Percentiles rank a stretch among this genome's conserved stretches.
Evolutionary conservation across 1,140 invertebrate genomes (phyloP).

Genomic region (Theocolax elegans): DNA sequence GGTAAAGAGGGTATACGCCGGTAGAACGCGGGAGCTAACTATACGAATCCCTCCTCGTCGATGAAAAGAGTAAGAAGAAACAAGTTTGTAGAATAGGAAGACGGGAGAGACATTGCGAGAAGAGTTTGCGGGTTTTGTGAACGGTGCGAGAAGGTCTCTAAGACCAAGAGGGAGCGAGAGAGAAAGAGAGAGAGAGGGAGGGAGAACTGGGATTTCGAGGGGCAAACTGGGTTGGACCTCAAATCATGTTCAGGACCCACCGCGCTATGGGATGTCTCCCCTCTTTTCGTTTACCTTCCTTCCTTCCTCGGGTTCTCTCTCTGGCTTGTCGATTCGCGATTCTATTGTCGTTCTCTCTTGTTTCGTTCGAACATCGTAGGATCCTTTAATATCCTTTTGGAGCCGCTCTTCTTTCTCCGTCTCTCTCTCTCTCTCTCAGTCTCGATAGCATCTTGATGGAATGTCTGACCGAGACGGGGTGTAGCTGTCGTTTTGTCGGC

Average conservation of each 20-base stretch:
- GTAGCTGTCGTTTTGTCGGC: slow-evolving; percentile 62
- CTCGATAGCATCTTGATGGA: slow-evolving; percentile 65
- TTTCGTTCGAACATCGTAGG: slow-evolving; percentile 25
- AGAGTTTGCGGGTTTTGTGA: slow-evolving; percentile 2
- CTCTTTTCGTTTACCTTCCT: slow-evolving; percentile 18
- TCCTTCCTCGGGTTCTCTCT: slow-evolving; percentile 10
- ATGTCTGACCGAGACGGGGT: slow-evolving; percentile 56
- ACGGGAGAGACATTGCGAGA: background rate
- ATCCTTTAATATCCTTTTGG: slow-evolving; percentile 62
- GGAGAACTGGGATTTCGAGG: no score
- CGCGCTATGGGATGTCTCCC: slow-evolving; percentile 53
- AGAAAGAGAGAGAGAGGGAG: no score
- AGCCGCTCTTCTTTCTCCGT: slow-evolving; percentile 36
- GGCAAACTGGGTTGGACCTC: slow-evolving; percentile 40
- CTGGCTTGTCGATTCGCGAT: background rate
- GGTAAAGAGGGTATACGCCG: no score
- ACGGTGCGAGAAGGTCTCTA: no score
- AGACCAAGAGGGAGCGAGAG: no score
- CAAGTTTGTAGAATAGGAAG: no score
- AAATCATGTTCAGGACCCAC: slow-evolving; percentile 52
- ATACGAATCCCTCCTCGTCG: no score
- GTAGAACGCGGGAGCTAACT: no score
- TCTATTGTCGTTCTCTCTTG: slow-evolving; percentile 8
- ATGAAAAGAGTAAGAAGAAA: no score
- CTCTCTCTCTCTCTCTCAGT: slow-evolving; percentile 43